Percentiles rank a stretch among this genome's conserved stretches.
phyloP scores from a whole-genome alignment of 1,140 invertebrate genomes.

The Drosophila prosaltans region DNA sequence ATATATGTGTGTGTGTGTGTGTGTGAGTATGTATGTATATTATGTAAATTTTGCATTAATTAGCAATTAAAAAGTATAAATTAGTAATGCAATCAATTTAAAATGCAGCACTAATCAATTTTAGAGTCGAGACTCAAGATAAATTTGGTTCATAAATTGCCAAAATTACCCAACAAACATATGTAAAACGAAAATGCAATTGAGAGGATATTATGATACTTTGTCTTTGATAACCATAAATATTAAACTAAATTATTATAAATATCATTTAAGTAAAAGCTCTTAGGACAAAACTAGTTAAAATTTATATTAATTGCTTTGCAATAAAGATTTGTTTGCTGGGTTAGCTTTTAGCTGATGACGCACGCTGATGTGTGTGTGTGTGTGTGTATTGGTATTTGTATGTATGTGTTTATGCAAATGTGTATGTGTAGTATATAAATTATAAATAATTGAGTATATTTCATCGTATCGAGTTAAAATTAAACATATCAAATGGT shows the following conservation, averaged over 20 bases:
- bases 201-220: too few species aligned
- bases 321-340: constrained; percentile 13
- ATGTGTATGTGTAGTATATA: constrained; percentile 42
- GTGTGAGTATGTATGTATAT: constrained; percentile 21
- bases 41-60: constrained; percentile 67
- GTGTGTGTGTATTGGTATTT: constrained; percentile 6
- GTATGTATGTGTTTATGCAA: background rate
- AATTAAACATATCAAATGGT: constrained; percentile 65
- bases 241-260: too few species aligned
- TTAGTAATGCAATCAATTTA: constrained; percentile 65
- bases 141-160: background rate
- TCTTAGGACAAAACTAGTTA: too few species aligned
- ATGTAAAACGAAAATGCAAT: background rate
- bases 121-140: constrained; percentile 20
- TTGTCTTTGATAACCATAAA: too few species aligned
- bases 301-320: too few species aligned
- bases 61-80: constrained; percentile 76
- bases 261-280: too few species aligned
- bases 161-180: background rate
- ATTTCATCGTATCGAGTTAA: constrained; percentile 31
- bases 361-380: constrained; percentile 51
- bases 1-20: constrained; percentile 19
- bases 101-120: constrained; percentile 64
- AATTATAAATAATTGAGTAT: constrained; percentile 74
- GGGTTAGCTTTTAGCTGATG: constrained; percentile 34